Conservation (phyloP, 2,797 vertebrate species). For the Premnoplex brunnescens region DNA sequence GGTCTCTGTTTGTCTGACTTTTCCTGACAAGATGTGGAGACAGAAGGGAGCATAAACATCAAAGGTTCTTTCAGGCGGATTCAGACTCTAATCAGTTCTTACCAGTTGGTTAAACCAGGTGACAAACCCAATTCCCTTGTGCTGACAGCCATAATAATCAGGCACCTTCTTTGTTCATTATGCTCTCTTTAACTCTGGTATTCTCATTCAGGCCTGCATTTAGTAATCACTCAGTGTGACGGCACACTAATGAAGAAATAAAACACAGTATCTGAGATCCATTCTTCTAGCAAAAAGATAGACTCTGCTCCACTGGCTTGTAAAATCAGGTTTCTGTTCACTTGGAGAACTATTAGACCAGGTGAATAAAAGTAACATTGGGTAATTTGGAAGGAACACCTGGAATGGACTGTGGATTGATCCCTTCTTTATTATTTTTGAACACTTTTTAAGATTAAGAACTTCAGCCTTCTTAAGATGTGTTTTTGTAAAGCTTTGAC, state of each 20-base stretch:
- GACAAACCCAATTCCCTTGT: conserved; percentile 79
- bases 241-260: conserved; percentile 88
- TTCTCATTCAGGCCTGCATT: conserved; percentile 83
- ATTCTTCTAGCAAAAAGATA: conserved; percentile 77
- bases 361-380: conserved; percentile 68
- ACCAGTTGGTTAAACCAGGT: conserved; percentile 80
- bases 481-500: conserved; percentile 44
- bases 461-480: conserved; percentile 17
- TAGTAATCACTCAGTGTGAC: conserved; percentile 86
- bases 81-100: conserved; percentile 76
- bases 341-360: conserved; percentile 72
- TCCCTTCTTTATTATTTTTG: conserved; percentile 38
- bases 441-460: conserved; percentile 44
- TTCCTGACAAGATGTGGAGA: conserved; percentile 54
- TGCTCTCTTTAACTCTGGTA: conserved; percentile 79
- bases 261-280: conserved; percentile 80
- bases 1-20: background rate
- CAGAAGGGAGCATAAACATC: conserved; percentile 70
- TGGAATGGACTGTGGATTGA: conserved; percentile 63
- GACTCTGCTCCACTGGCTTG: conserved; percentile 80
- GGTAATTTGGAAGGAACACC: conserved; percentile 69
- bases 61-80: conserved; percentile 70
- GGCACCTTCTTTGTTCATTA: conserved; percentile 80
- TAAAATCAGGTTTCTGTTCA: conserved; percentile 83
- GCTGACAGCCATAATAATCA: conserved; percentile 81